Conservation (phyloP, 2,797 vertebrate species). For the Acestrorhynchus altus region DNA sequence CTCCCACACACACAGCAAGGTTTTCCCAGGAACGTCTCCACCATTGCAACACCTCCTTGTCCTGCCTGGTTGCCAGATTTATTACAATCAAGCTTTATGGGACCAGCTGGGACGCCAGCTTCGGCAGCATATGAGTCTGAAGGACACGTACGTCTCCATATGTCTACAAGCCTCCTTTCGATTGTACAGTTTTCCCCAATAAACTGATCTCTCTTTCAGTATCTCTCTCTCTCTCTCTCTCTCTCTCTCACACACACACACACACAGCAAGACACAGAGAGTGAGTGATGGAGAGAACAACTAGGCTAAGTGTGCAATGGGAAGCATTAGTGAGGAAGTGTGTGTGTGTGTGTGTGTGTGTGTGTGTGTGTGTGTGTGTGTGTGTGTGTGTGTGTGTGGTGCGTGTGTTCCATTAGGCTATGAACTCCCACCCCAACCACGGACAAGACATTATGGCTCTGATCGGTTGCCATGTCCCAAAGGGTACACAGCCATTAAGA, state of each 20-base stretch:
- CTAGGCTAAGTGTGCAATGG: constrained; percentile 47
- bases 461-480: constrained; percentile 61
- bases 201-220: too few relatives aligned
- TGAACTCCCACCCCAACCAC: constrained; percentile 53
- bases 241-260: constrained; percentile 33
- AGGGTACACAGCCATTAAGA: constrained; percentile 63
- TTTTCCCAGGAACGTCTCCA: too few relatives aligned
- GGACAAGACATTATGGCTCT: constrained; percentile 68
- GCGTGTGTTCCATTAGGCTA: constrained; percentile 43
- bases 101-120: too few relatives aligned
- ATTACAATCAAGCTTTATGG: too few relatives aligned
- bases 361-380: constrained; percentile 46
- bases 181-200: too few relatives aligned
- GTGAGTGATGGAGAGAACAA: constrained; percentile 63
- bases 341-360: constrained; percentile 33
- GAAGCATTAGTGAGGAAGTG: constrained; percentile 41
- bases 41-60: too few relatives aligned
- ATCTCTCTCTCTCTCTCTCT: too few relatives aligned
- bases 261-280: constrained; percentile 45
- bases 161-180: too few relatives aligned
- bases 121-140: too few relatives aligned
- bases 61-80: too few relatives aligned
- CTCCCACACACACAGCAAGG: too few relatives aligned
- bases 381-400: constrained; percentile 29
- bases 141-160: too few relatives aligned